Conservation (phyloP, 2,888 invertebrate species). For the Synergus laeviventris region DNA sequence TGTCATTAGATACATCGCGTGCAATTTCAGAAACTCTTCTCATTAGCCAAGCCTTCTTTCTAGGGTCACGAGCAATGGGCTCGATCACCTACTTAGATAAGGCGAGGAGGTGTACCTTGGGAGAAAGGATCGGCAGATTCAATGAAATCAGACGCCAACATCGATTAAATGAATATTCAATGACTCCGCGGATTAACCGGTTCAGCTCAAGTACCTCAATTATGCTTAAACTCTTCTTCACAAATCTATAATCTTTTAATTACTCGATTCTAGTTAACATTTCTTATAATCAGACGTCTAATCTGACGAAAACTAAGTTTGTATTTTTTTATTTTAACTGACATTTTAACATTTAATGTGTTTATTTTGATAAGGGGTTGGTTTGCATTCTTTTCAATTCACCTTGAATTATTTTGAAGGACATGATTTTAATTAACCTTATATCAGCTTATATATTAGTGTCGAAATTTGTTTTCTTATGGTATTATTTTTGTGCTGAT, state of each 20-base stretch:
- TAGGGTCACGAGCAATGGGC: conserved; percentile 34
- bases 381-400: too few relatives aligned
- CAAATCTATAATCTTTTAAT: conserved; percentile 8
- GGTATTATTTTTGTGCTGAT: background rate
- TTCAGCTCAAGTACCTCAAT: conserved; percentile 26
- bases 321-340: too few relatives aligned
- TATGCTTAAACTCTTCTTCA: background rate
- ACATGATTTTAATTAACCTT: too few relatives aligned
- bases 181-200: conserved; percentile 30
- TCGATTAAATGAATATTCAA: conserved; percentile 34
- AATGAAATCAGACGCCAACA: conserved; percentile 32
- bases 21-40: conserved; percentile 35
- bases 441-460: too few relatives aligned
- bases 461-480: too few relatives aligned
- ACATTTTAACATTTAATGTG: too few relatives aligned
- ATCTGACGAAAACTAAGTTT: too few relatives aligned
- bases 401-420: too few relatives aligned
- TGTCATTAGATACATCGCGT: conserved; percentile 26
- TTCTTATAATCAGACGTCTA: too few relatives aligned
- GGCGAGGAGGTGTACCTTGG: conserved; percentile 22
- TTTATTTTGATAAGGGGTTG: too few relatives aligned
- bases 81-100: conserved; percentile 30
- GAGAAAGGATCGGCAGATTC: conserved; percentile 30
- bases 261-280: background rate
- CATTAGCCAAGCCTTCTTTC: conserved; percentile 37